Percentiles rank a stretch among this genome's conserved stretches.
Conservation (phyloP, 2,888 invertebrate genomes). For the Entomobrya multifasciata region DNA sequence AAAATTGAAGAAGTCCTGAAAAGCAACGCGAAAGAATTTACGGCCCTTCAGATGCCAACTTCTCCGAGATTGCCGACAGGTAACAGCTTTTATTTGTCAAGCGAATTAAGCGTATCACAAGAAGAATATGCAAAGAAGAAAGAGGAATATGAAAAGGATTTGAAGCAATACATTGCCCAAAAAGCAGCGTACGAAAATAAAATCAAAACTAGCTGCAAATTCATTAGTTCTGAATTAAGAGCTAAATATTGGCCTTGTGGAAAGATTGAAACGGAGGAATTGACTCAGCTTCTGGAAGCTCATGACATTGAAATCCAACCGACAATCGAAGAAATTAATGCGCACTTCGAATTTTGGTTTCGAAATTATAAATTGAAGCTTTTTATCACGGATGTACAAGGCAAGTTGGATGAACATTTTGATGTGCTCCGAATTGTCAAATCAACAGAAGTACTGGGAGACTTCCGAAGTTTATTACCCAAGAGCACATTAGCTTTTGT, state of each 20-base stretch:
- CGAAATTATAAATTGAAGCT: background rate
- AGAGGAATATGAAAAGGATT: background rate
- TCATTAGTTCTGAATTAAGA: background rate
- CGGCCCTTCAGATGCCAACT: background rate
- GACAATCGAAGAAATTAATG: background rate
- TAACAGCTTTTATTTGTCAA: no score
- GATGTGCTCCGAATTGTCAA: background rate
- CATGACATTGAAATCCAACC: background rate
- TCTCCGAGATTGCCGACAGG: no score
- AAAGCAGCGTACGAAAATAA: background rate
- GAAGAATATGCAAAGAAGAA: background rate
- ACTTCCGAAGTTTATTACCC: background rate
- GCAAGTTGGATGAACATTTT: background rate
- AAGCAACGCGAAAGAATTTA: background rate
- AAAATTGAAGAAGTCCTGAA: background rate
- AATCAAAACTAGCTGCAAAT: background rate
- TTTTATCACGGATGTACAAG: slow-evolving; percentile 1
- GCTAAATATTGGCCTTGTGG: background rate
- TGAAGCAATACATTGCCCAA: background rate
- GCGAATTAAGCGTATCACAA: no score
- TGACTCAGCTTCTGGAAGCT: background rate
- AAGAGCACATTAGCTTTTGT: background rate
- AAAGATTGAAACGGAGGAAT: background rate
- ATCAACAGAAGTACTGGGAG: background rate
- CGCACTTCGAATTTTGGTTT: background rate